Evolutionary conservation across 2,797 vertebrate genomes (phyloP).

Genomic region (Onychomys torridus): DNA sequence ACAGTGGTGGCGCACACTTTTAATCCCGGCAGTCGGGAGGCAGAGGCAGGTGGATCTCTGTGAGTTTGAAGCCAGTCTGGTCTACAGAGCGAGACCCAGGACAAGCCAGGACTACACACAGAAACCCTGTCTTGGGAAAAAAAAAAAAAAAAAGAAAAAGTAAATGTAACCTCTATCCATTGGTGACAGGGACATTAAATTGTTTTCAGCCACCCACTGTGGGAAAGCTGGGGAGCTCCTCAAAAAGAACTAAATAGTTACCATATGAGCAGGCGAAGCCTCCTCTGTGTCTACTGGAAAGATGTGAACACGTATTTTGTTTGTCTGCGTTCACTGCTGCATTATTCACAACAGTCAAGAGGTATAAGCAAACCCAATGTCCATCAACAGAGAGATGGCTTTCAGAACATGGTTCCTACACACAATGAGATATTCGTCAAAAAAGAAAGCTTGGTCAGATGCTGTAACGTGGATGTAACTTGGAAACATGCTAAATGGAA

Average conservation of each 20-base stretch:
- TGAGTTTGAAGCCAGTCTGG: neutral
- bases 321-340: neutral
- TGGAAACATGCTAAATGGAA: neutral
- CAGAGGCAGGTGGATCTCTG: neutral
- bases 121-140: neutral
- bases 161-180: neutral
- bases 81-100: neutral
- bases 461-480: neutral
- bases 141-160: neutral
- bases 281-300: neutral
- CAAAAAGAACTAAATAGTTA: conserved; percentile 18
- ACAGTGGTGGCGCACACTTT: neutral
- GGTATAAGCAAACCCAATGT: neutral
- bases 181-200: neutral
- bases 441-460: neutral
- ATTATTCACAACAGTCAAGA: neutral
- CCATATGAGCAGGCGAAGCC: neutral
- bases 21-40: neutral
- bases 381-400: neutral
- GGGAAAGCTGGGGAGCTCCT: neutral
- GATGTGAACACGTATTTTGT: neutral
- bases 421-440: neutral
- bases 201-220: neutral
- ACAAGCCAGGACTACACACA: neutral
- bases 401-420: neutral